A percentile compares a stretch with the other conserved stretches of the same genome.
Evolutionary conservation across 1,140 invertebrate species (phyloP).

Genomic region (Teleopsis dalmanni): DNA sequence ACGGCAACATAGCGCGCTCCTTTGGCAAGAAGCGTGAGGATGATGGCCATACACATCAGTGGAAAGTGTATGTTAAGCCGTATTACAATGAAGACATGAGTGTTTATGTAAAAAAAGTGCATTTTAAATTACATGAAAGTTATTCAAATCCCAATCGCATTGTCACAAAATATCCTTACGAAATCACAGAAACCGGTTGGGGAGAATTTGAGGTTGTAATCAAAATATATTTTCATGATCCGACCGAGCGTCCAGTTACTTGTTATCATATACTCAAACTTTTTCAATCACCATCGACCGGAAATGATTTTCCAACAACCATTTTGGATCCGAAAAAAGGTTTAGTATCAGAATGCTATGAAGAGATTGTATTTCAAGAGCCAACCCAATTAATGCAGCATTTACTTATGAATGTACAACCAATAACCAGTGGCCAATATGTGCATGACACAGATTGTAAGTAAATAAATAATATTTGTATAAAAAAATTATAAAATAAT

Average conservation of each 20-base stretch:
- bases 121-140: constrained; percentile 97
- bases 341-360: constrained; percentile 89
- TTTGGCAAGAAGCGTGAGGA: constrained; percentile 97
- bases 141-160: constrained; percentile 92
- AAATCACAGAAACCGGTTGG: constrained; percentile 98
- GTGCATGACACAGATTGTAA: constrained; percentile 89
- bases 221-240: constrained; percentile 96
- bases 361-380: constrained; percentile 97
- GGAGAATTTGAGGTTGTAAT: constrained; percentile 99
- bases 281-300: constrained; percentile 67
- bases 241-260: constrained; percentile 90
- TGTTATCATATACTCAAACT: constrained; percentile 93
- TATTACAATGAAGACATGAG: constrained; percentile 93
- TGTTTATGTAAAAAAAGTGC: constrained; percentile 90
- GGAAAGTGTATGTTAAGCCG: constrained; percentile 97
- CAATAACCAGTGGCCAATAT: constrained; percentile 65
- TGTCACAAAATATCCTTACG: constrained; percentile 90
- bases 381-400: constrained; percentile 91
- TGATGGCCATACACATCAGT: constrained; percentile 98
- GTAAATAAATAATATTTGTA: constrained; percentile 30
- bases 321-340: constrained; percentile 71
- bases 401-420: constrained; percentile 68
- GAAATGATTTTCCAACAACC: constrained; percentile 48
- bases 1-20: constrained; percentile 91
- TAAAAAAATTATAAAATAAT: constrained; percentile 11